Evolutionary conservation across 2,888 invertebrate genomes (phyloP), one percentile per base, ranked within the genome.

Genomic region (Automeris io): DNA sequence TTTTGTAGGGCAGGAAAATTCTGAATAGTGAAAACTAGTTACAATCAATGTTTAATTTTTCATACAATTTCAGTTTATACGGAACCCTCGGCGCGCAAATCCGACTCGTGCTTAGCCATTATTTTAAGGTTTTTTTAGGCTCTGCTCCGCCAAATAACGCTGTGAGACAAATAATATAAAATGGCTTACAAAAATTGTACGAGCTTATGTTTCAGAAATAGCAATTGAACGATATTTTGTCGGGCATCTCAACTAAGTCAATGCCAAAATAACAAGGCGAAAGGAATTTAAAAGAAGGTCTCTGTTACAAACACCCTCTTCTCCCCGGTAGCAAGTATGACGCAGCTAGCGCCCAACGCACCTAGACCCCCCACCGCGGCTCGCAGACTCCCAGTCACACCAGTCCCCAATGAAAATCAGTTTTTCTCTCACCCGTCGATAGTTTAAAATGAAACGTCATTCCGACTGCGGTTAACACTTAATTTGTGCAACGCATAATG

Each of bases 381-480:
- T 49, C 54, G 42, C 55, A 47, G 48, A 49, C 45, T 33, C 42
- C 47, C 40, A 49, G 43, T 47, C 48, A 35, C 56, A 45, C 55
- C 51, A 55, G 46, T 48, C 51, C 63, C 65, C 73, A 65, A 69
- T 74, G 68, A 75, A 76, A 80, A 78, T 72, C 75, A 75, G 73
- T 75, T 79, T 81, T 81, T 77, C 75, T 74, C 72, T 49, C 71
- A 53, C 69, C 68, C 64, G 67, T 73, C 73, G 66, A 80, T 78
- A 74, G 73, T 76, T 77, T 81, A 73, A 81, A 85, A 85, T 86
- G 81, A 81, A 82, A 86, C 69, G 80, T 80, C 82, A 83, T 76
- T 73, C 76, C 54, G 66, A 63, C 55, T 78, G 86, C 71, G 85
- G 83, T 83, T 75, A 74, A 68, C 76, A 74, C 73, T 80, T 81